Evolutionary conservation across 2,113 vertebrate species (phyloP), one percentile per base, ranked within the genome.

Genomic region (Fulmarus glacialis): DNA sequence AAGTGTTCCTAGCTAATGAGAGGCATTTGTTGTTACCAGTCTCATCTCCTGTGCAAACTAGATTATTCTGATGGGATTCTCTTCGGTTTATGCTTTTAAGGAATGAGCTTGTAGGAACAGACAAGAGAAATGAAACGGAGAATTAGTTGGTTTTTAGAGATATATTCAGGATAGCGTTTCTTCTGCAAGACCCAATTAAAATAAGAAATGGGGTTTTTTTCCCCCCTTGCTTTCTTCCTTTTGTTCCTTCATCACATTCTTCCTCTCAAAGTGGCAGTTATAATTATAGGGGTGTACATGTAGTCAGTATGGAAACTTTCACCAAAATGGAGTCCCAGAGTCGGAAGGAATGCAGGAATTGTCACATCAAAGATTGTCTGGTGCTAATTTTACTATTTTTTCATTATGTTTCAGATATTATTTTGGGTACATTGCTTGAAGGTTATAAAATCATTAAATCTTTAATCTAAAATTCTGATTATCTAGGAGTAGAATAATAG

Each of bases 21-120:
- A 82, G 43, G 30, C 79, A 73, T 95, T 90, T 82, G 47, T 93
- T 45, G 27, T 56, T 93, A 40, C 66, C 40, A 77, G 48, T 42
- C 93, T 95, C 66, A 64, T 94, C 79, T 96, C 40, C 88, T 93
- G 48, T 88, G 95, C 88, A 93, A 95, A 90, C 66, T 30, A 75
- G 74, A 80, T 94, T 90, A 82, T 96, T 91, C 73, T 94, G 92
- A 47, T 90, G 82, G 66, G 82, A 60, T 82, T 92, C 52, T 80
- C 18, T 92, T 88, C 3, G 5, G 48, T 75, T 88, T 60, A 17
- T 86, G 62, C 64, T 94, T 91, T 93, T 87, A 93, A 93, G 68
- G 60, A 82, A 82, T 21, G 52, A 63, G 56, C 9, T 78, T 79
- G 50, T 58, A 87, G 68, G 77, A 93, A 38, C 2, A 68, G 87